A percentile compares a stretch with the other conserved stretches of the same genome.
Evolutionary conservation across 2,888 invertebrate genomes (phyloP).

Genomic region (Microplitis manilae): DNA sequence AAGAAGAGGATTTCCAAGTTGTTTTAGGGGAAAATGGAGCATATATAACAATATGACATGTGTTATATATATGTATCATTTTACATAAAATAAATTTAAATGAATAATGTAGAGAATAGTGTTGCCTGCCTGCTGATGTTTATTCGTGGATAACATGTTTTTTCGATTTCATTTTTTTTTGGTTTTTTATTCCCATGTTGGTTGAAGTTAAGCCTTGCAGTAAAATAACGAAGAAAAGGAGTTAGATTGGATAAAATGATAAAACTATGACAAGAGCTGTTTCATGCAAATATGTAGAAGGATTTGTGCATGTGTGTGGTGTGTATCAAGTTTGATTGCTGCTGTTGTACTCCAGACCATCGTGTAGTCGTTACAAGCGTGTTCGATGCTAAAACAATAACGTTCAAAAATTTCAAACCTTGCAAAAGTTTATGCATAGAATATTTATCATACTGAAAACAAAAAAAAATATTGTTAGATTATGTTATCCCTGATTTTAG

Average conservation of each 20-base stretch:
- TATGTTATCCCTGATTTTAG: too few species aligned
- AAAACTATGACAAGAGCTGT: slow-evolving; percentile 35
- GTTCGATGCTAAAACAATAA: slow-evolving; percentile 4
- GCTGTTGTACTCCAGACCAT: slow-evolving; percentile 22
- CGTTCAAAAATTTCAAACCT: not conserved
- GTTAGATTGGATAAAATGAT: slow-evolving; percentile 31
- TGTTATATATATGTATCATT: not conserved
- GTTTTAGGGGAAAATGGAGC: not conserved
- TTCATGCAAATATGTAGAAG: slow-evolving; percentile 34
- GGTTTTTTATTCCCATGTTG: not conserved
- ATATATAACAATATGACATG: slow-evolving; percentile 2
- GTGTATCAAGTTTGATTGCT: slow-evolving; percentile 30
- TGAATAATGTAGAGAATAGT: too few species aligned
- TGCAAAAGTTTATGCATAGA: not conserved
- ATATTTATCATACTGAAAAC: not conserved
- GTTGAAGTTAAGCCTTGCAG: slow-evolving; percentile 15
- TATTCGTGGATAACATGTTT: not conserved
- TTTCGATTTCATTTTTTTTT: slow-evolving; percentile 9
- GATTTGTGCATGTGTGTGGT: not conserved
- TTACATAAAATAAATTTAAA: too few species aligned
- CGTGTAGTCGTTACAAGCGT: slow-evolving; percentile 13
- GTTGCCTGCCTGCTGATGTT: not conserved
- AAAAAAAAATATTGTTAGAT: too few species aligned
- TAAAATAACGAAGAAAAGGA: not conserved
- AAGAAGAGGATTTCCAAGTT: not conserved